Percentiles rank a stretch among this genome's conserved stretches.
Conservation (phyloP, 2,113 vertebrate species). For the Synodontis membranacea region DNA sequence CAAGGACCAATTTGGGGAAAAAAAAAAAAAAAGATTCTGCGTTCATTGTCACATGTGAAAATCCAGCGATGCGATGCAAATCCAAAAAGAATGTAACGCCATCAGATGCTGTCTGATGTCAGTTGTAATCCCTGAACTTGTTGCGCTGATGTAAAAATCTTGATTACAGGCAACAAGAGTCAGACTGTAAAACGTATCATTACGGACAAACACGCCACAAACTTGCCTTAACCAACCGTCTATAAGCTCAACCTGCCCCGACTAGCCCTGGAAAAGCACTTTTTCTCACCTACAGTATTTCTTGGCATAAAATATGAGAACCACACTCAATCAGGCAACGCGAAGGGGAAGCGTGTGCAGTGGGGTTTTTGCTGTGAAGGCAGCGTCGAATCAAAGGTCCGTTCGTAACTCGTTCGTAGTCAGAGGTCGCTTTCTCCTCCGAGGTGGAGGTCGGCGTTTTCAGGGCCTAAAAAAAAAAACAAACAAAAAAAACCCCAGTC, state of each 20-base stretch:
- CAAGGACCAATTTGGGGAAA: not conserved
- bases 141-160: not conserved
- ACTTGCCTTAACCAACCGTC: slow-evolving; percentile 12
- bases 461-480: not conserved
- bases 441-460: not conserved
- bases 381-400: not conserved
- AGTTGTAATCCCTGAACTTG: not conserved
- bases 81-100: not conserved
- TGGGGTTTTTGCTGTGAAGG: not conserved
- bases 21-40: too few relatives aligned
- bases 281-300: not conserved
- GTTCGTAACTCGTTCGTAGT: not conserved
- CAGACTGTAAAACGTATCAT: not conserved
- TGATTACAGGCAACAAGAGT: not conserved
- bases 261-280: not conserved
- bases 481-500: too few relatives aligned
- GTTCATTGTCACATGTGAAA: not conserved
- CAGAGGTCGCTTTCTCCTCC: not conserved
- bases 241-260: slow-evolving; percentile 13
- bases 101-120: not conserved
- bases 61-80: not conserved
- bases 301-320: not conserved
- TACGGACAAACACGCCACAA: not conserved
- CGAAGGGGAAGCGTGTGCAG: not conserved
- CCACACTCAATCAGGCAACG: too few relatives aligned